Conservation (phyloP, 2,113 vertebrate species). For the Xiphophorus hellerii region DNA sequence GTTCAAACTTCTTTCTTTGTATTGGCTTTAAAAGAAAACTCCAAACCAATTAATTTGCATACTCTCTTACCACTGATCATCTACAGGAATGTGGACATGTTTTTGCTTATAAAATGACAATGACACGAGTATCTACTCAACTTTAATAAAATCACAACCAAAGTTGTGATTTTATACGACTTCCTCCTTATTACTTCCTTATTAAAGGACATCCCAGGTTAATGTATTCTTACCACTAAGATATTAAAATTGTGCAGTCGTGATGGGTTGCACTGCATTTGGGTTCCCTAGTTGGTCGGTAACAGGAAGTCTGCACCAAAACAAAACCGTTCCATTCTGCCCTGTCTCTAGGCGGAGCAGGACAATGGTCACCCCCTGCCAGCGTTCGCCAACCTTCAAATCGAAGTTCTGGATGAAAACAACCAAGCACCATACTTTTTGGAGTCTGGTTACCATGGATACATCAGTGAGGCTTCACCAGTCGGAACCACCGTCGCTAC, state of each 20-base stretch:
- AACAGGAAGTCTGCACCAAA: constrained; percentile 10
- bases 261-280: background rate
- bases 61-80: too few species aligned
- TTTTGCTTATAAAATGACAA: too few species aligned
- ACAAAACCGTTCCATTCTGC: constrained; percentile 4
- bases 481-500: constrained; percentile 90
- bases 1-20: background rate
- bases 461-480: constrained; percentile 89
- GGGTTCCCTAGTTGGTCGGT: background rate
- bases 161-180: too few species aligned
- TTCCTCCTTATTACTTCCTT: too few species aligned
- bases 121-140: too few species aligned
- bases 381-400: constrained; percentile 93
- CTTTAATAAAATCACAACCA: too few species aligned
- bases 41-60: too few species aligned
- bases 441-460: constrained; percentile 88
- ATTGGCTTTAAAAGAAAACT: too few species aligned
- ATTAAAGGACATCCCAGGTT: background rate
- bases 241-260: background rate
- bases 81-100: too few species aligned
- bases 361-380: constrained; percentile 97
- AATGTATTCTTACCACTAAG: background rate
- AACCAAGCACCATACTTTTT: constrained; percentile 96
- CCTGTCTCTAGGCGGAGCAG: constrained; percentile 88
- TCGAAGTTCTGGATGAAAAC: constrained; percentile 95